A percentile compares a stretch with the other conserved stretches of the same genome.
Conservation (phyloP, 92 coral and sea anemone genomes). For the Virgularia gustaviana region DNA sequence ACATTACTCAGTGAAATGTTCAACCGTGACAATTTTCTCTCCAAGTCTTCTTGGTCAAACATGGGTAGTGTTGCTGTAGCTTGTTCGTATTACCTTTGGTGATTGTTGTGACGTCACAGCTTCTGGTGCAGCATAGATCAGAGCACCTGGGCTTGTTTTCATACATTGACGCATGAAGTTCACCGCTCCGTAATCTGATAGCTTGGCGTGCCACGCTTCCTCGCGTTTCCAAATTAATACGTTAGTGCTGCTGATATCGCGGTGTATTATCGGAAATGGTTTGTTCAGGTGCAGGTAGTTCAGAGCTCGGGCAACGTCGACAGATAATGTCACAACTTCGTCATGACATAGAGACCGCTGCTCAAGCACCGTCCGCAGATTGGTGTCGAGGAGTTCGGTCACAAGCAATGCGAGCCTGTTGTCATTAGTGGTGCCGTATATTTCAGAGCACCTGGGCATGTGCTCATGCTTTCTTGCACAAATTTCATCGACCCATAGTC, state of each 20-base stretch:
- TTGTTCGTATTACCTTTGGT: no score
- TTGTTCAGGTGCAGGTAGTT: constrained; percentile 84
- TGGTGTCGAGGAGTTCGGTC: constrained; percentile 78
- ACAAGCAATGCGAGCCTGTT: constrained; percentile 75
- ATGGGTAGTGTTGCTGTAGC: no score
- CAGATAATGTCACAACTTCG: constrained; percentile 64
- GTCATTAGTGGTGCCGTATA: constrained; percentile 91
- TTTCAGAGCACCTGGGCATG: constrained; percentile 78
- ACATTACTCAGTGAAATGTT: no score
- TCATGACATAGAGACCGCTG: constrained; percentile 79
- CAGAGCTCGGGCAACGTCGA: constrained; percentile 74
- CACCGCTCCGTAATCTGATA: constrained; percentile 94
- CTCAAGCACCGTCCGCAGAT: constrained; percentile 64
- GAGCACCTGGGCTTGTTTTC: constrained; percentile 90
- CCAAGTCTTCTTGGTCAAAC: no score
- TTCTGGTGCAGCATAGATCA: constrained; percentile 92
- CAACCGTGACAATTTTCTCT: no score
- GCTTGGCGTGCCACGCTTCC: constrained; percentile 75
- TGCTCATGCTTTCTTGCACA: constrained; percentile 64
- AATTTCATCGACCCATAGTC: constrained; percentile 95
- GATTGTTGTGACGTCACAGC: constrained; percentile 80
- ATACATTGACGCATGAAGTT: constrained; percentile 89
- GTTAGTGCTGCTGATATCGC: constrained; percentile 89
- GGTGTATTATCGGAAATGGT: constrained; percentile 89
- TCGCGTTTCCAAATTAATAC: constrained; percentile 91